Base-by-base conservation (phyloP, 2,797 vertebrate genomes). In the Chloroceryle amazona region DNA sequence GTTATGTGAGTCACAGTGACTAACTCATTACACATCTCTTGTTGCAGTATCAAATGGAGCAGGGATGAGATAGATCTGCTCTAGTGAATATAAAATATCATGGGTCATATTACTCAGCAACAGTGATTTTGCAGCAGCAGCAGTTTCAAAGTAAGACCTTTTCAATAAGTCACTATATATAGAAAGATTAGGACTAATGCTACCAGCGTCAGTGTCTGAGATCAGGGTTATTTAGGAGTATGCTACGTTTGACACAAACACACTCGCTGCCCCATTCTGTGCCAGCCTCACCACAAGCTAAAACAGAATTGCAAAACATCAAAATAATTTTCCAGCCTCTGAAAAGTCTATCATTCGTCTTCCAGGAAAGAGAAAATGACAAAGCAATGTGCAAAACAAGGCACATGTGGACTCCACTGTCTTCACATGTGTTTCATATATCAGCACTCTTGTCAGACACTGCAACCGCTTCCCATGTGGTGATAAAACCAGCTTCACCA, bases 71-170 rank as follows among this genome's bases (percentile, higher is more conserved):
- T 85, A 93, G 90, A 91, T 58, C 90, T 95, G 88, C 86, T 89
- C 90, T 51, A 95, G 95, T 93, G 94, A 97, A 97, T 96, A 95
- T 97, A 95, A 97, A 96, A 94, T 97, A 98, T 96, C 97, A 74
- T 84, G 96, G 95, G 94, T 97, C 96, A 96, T 97, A 97, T 98
- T 98, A 98, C 98, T 96, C 96, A 96, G 95, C 97, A 98, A 60
- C 90, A 81, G 93, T 87, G 78, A 96, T 98, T 98, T 92, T 97
- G 95, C 94, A 96, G 93, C 78, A 91, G 92, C 88, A 96, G 96
- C 95, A 95, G 96, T 98, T 97, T 96, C 96, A 78, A 95, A 97
- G 86, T 75, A 95, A 97, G 97, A 97, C 94, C 97, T 95, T 93
- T 96, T 94, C 95, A 89, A 62, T 92, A 97, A 87, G 96, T 92